phyloP scores from a whole-genome alignment of 1,140 invertebrate species.

The Penaeus japonicus region DNA sequence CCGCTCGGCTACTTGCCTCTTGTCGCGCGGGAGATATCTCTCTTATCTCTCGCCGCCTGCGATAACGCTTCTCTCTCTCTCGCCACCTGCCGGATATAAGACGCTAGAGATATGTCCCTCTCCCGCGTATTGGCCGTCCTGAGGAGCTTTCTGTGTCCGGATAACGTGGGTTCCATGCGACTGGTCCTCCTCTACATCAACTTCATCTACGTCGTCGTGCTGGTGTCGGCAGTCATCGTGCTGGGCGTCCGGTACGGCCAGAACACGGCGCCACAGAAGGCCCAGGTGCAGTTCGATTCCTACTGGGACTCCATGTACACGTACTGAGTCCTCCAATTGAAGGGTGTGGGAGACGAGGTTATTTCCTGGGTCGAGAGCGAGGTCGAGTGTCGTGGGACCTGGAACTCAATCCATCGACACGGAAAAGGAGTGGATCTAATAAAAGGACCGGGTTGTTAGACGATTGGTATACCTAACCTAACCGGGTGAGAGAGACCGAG shows the following conservation, averaged over 20 bases:
- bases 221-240: conserved; percentile 29
- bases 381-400: too few relatives aligned
- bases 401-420: too few relatives aligned
- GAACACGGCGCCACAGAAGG: background rate
- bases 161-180: conserved; percentile 39
- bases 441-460: too few relatives aligned
- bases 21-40: too few relatives aligned
- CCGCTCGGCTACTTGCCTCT: too few relatives aligned
- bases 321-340: background rate
- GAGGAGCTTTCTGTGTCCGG: conserved; percentile 33
- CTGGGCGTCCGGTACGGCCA: conserved; percentile 40
- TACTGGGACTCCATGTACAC: conserved; percentile 24
- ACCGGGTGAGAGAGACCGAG: too few relatives aligned
- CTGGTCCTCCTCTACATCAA: conserved; percentile 44
- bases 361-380: too few relatives aligned
- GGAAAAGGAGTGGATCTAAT: too few relatives aligned
- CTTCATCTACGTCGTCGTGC: conserved; percentile 43
- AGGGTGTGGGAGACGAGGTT: too few relatives aligned
- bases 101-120: background rate
- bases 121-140: background rate
- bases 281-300: conserved; percentile 20
- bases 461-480: too few relatives aligned
- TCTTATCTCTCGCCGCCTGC: background rate
- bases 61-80: background rate
- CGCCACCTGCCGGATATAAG: background rate